Evolutionary conservation across 1,140 invertebrate genomes (phyloP).

Genomic region (Drosophila ficusphila): DNA sequence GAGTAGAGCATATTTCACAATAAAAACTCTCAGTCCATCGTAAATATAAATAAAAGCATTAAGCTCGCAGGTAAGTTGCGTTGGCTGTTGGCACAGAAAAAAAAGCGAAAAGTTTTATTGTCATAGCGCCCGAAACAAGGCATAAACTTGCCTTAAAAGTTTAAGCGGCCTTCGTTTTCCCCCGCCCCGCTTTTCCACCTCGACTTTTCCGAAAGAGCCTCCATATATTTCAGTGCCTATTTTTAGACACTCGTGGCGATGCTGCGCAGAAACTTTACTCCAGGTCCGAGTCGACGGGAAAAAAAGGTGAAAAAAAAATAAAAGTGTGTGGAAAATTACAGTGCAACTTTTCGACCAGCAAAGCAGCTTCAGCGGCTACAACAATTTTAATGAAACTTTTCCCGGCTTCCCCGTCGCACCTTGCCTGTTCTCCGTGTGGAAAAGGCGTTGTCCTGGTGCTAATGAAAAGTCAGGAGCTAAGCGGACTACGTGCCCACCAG

Average conservation of each 20-base stretch:
- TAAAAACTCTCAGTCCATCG: constrained; percentile 60
- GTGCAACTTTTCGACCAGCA: constrained; percentile 58
- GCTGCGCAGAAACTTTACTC: constrained; percentile 38
- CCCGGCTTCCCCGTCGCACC: not conserved
- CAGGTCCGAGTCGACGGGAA: constrained; percentile 5
- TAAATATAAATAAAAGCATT: constrained; percentile 59
- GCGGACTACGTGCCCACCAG: constrained; percentile 57
- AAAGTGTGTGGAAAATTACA: constrained; percentile 65
- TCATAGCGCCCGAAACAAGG: constrained; percentile 57
- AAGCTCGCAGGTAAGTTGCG: constrained; percentile 1
- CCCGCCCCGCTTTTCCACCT: not conserved
- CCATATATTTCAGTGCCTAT: constrained; percentile 37
- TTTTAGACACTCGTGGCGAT: constrained; percentile 43
- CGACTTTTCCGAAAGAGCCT: not conserved
- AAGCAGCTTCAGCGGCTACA: constrained; percentile 5
- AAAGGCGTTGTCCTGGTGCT: constrained; percentile 54
- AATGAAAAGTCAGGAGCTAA: constrained; percentile 72
- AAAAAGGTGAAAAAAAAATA: not conserved
- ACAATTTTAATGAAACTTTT: constrained; percentile 80
- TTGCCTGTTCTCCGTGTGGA: constrained; percentile 4
- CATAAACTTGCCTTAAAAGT: constrained; percentile 81
- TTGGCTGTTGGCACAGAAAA: not conserved
- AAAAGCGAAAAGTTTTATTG: constrained; percentile 80
- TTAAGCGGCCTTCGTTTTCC: constrained; percentile 46
- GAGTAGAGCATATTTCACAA: constrained; percentile 60